Conservation (phyloP, 1,140 invertebrate genomes). For the Spodoptera litura region DNA sequence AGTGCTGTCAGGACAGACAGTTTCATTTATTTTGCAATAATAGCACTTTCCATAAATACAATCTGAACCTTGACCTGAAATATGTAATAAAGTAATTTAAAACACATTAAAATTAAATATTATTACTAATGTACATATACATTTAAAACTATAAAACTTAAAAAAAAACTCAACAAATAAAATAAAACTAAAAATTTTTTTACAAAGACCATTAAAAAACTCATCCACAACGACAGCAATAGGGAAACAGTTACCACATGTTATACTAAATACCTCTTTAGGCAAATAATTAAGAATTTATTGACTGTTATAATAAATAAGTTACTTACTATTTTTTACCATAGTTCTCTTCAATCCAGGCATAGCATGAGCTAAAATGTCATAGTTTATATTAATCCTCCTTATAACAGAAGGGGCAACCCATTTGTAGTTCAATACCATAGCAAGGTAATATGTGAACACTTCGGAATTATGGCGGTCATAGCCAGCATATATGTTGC, state of each 20-base stretch:
- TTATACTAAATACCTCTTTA: background rate
- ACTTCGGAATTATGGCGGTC: constrained; percentile 98
- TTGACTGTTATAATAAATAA: background rate
- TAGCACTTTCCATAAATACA: constrained; percentile 97
- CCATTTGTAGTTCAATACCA: constrained; percentile 91
- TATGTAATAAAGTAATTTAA: constrained; percentile 17
- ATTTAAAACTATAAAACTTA: no score
- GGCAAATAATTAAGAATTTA: background rate
- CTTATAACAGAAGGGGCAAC: constrained; percentile 93
- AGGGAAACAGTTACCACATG: no score
- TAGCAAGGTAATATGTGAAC: constrained; percentile 96
- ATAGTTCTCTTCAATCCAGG: constrained; percentile 88
- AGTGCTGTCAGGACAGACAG: constrained; percentile 91
- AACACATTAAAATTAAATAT: no score
- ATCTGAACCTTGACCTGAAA: constrained; percentile 83
- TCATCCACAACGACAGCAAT: no score
- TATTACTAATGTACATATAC: no score
- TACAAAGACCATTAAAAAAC: no score
- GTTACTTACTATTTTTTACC: constrained; percentile 76
- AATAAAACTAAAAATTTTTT: no score
- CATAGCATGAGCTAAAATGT: constrained; percentile 91
- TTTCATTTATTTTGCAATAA: constrained; percentile 93
- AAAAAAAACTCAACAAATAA: no score
- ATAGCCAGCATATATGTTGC: constrained; percentile 94
- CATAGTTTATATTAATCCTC: constrained; percentile 90